These are phyloP conservation scores for Urechis unicinctus DNA, from an alignment of 2,888 invertebrate genomes.

Conservation along the genomic window DNA sequence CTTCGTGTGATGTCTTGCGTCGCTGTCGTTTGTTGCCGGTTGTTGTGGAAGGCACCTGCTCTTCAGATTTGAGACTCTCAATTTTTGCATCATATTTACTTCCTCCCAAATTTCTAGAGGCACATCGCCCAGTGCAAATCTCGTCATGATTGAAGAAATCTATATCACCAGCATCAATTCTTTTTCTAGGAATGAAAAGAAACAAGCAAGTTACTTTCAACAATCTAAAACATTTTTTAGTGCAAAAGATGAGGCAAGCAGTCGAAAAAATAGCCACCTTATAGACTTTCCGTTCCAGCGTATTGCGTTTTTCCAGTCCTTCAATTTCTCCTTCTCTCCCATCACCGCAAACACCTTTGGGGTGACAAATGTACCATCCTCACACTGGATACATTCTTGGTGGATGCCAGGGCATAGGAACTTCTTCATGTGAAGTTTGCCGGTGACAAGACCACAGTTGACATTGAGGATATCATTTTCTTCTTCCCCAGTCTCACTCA, in stretches of 20 bases:
- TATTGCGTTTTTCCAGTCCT: slow-evolving; percentile 53
- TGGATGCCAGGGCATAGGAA: slow-evolving; percentile 53
- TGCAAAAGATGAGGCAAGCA: too few relatives aligned
- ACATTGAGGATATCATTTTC: slow-evolving; percentile 11
- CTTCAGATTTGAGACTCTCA: neutral
- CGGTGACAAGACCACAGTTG: slow-evolving; percentile 31
- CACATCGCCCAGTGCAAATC: slow-evolving; percentile 50
- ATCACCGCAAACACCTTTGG: slow-evolving; percentile 51
- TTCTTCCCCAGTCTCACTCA: too few relatives aligned
- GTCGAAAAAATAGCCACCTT: too few relatives aligned
- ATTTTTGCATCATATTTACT: slow-evolving; percentile 10
- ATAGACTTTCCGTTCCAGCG: slow-evolving; percentile 39
- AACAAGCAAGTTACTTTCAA: neutral
- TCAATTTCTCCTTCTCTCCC: slow-evolving; percentile 51
- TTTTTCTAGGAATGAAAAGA: slow-evolving; percentile 29
- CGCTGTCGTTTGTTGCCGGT: neutral
- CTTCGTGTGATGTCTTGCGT: neutral
- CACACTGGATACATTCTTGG: slow-evolving; percentile 48
- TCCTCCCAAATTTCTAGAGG: slow-evolving; percentile 36
- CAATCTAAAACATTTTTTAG: neutral
- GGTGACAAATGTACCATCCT: slow-evolving; percentile 43
- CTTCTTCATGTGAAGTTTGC: slow-evolving; percentile 28
- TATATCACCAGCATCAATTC: slow-evolving; percentile 48
- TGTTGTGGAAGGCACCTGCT: neutral
- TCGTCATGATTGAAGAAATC: slow-evolving; percentile 50